Conservation (phyloP, 2,797 vertebrate genomes). For the Notamacropus eugenii region DNA sequence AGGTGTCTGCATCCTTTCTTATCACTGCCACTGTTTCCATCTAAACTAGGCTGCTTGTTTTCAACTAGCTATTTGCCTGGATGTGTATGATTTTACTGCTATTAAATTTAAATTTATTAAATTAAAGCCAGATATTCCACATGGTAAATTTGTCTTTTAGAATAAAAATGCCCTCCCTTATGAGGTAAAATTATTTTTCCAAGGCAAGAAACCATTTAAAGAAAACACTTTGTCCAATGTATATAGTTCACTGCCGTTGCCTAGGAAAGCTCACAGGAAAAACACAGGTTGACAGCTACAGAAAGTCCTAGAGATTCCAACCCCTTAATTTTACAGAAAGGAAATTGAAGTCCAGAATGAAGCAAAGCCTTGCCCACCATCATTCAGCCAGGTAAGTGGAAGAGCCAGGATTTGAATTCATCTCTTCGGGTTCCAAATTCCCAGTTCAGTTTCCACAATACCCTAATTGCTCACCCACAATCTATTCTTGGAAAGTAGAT, state of each 20-base stretch:
- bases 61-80: not conserved
- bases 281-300: not conserved
- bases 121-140: not conserved
- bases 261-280: not conserved
- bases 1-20: slow-evolving; percentile 34
- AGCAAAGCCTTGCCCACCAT: not conserved
- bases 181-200: not conserved
- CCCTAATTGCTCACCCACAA: not conserved
- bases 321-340: not conserved
- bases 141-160: not conserved
- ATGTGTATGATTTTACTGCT: slow-evolving; percentile 28
- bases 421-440: not conserved
- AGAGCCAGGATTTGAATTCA: not conserved
- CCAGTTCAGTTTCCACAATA: not conserved
- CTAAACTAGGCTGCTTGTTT: slow-evolving; percentile 9
- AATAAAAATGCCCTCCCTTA: slow-evolving; percentile 8
- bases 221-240: slow-evolving; percentile 2
- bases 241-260: not conserved
- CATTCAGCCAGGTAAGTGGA: not conserved
- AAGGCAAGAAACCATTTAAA: not conserved
- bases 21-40: not conserved
- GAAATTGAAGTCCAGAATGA: not conserved
- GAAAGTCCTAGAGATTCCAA: not conserved
- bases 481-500: not conserved
- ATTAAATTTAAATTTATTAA: not conserved